These are phyloP conservation scores for Uloborus plumipes DNA, from an alignment of 2,888 invertebrate genomes.

Conservation along the genomic window DNA sequence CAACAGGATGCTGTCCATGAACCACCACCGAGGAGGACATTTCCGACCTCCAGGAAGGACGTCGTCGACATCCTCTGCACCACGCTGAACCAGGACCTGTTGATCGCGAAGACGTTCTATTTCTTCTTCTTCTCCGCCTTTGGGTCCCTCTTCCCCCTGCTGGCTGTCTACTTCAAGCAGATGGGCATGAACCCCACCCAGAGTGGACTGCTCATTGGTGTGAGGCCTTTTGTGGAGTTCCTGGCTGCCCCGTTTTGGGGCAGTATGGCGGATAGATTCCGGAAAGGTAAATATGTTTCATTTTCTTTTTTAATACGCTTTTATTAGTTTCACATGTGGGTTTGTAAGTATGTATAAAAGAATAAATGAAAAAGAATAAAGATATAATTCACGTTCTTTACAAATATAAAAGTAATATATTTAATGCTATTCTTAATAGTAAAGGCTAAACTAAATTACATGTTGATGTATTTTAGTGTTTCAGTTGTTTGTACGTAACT, in stretches of 20 bases:
- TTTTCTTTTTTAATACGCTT: neutral
- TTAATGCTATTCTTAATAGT: too few species aligned
- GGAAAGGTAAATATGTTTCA: conserved; percentile 76
- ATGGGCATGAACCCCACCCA: conserved; percentile 99
- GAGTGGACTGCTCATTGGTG: conserved; percentile 89
- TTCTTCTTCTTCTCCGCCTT: conserved; percentile 99
- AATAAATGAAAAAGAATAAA: too few species aligned
- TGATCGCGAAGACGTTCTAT: conserved; percentile 97
- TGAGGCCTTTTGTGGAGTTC: conserved; percentile 97
- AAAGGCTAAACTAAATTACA: too few species aligned
- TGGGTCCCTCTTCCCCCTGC: conserved; percentile 95
- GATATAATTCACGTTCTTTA: too few species aligned
- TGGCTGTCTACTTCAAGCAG: conserved; percentile 99
- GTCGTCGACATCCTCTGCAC: conserved; percentile 86
- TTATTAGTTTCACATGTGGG: too few species aligned
- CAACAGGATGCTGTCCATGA: conserved; percentile 2
- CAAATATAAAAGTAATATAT: too few species aligned
- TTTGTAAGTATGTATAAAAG: too few species aligned
- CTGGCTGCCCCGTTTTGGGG: conserved; percentile 98
- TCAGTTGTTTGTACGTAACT: too few species aligned
- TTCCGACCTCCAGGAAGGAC: conserved; percentile 73
- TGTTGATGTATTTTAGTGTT: too few species aligned
- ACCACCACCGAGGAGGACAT: neutral
- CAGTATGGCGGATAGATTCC: conserved; percentile 90
- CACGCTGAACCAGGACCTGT: conserved; percentile 88